phyloP scores from a whole-genome alignment of 2,888 invertebrate genomes.

The Crossocerus cetratus region DNA sequence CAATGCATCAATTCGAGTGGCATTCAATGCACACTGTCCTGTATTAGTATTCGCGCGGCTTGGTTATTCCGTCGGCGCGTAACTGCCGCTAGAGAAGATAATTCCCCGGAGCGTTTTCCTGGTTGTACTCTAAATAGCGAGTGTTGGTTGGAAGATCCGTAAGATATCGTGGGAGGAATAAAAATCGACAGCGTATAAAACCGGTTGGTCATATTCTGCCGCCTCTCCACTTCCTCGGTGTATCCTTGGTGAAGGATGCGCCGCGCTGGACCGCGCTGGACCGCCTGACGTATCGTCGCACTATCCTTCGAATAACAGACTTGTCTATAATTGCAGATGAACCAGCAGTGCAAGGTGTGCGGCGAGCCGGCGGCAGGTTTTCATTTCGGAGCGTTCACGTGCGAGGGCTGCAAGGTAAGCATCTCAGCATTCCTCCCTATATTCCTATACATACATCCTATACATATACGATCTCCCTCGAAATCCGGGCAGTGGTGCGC shows the following conservation, averaged over 20 bases:
- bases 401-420: slow-evolving; percentile 76
- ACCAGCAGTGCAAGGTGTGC: slow-evolving; percentile 76
- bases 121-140: slow-evolving; percentile 46
- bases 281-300: slow-evolving; percentile 42
- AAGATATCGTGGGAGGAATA: slow-evolving; percentile 59
- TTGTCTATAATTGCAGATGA: slow-evolving; percentile 72
- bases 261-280: too few relatives aligned
- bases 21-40: too few relatives aligned
- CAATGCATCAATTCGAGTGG: too few relatives aligned
- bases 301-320: slow-evolving; percentile 50
- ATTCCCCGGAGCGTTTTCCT: slow-evolving; percentile 41
- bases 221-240: slow-evolving; percentile 11
- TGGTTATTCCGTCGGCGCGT: too few relatives aligned
- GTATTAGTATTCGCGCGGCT: too few relatives aligned
- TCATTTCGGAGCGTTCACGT: slow-evolving; percentile 75
- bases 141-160: slow-evolving; percentile 48
- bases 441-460: too few relatives aligned
- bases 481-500: too few relatives aligned
- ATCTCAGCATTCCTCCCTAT: slow-evolving; percentile 3
- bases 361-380: slow-evolving; percentile 75
- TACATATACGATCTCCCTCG: too few relatives aligned
- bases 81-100: background rate
- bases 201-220: slow-evolving; percentile 50
- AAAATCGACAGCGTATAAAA: slow-evolving; percentile 55
- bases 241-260: slow-evolving; percentile 53